A percentile compares a stretch with the other conserved stretches of the same genome.
phyloP scores from a whole-genome alignment of 2,888 invertebrate species.

The Phengaris alcon region DNA sequence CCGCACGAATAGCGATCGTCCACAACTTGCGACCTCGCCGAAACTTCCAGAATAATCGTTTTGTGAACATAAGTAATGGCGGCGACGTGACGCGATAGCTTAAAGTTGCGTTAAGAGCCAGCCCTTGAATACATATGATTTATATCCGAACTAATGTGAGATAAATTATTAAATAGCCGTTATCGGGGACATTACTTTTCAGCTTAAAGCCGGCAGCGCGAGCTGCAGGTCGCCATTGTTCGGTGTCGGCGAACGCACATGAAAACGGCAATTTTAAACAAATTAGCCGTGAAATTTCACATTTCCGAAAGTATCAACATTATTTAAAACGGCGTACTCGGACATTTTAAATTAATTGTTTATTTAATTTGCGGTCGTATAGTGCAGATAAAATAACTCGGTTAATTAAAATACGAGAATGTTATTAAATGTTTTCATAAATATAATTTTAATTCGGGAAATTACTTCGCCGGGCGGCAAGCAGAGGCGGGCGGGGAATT shows the following conservation, averaged over 20 bases:
- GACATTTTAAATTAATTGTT: constrained; percentile 28
- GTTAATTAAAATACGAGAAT: constrained; percentile 24
- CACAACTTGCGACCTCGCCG: not conserved
- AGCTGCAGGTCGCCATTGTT: not conserved
- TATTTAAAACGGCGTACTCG: constrained; percentile 23
- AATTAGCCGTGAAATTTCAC: constrained; percentile 24
- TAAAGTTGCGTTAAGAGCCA: not conserved
- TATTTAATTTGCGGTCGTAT: constrained; percentile 24
- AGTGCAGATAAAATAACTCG: constrained; percentile 22
- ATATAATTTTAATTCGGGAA: constrained; percentile 24
- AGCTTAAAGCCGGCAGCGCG: not conserved
- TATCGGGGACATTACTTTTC: not conserved
- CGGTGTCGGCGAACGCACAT: not conserved
- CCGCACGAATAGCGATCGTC: not conserved
- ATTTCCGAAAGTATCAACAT: constrained; percentile 20
- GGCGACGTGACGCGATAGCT: constrained; percentile 16
- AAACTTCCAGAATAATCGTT: constrained; percentile 19
- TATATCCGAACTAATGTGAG: not conserved
- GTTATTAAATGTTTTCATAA: constrained; percentile 26
- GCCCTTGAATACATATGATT: not conserved
- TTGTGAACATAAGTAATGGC: constrained; percentile 16
- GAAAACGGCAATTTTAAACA: not conserved
- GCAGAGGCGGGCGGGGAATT: not conserved
- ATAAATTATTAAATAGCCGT: constrained; percentile 7
- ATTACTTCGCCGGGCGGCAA: not conserved